phyloP scores from a whole-genome alignment of 2,797 vertebrate species.

The Tiaroga cobitis region DNA sequence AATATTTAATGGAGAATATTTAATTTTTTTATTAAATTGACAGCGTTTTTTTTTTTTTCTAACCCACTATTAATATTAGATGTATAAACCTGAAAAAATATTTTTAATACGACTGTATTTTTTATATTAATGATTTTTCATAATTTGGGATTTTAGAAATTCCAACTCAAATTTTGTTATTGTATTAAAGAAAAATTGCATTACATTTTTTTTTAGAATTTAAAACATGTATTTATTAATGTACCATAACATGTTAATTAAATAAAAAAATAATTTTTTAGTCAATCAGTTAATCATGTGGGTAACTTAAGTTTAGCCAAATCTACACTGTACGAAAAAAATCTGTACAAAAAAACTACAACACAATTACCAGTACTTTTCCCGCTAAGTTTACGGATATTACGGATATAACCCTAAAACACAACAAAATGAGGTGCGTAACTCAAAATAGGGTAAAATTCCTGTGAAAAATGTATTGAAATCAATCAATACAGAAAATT shows the following conservation, averaged over 20 bases:
- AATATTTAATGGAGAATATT: too few species aligned
- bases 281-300: too few species aligned
- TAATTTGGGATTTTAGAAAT: background rate
- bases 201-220: too few species aligned
- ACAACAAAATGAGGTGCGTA: background rate
- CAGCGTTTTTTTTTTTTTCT: background rate
- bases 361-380: background rate
- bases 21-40: background rate
- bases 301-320: background rate
- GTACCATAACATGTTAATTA: background rate
- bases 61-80: background rate
- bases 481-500: background rate
- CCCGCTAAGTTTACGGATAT: background rate
- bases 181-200: too few species aligned
- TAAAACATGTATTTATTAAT: background rate
- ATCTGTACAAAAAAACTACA: background rate
- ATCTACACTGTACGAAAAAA: background rate
- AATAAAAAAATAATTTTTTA: too few species aligned
- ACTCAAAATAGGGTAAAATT: background rate
- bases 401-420: background rate
- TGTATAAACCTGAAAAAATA: background rate
- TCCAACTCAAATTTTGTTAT: too few species aligned
- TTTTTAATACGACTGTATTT: background rate
- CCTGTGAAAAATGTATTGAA: too few species aligned
- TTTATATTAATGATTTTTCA: too few species aligned